A percentile compares a stretch with the other conserved stretches of the same genome.
phyloP scores from a whole-genome alignment of 1,140 invertebrate genomes.

The Pectinophora gossypiella region DNA sequence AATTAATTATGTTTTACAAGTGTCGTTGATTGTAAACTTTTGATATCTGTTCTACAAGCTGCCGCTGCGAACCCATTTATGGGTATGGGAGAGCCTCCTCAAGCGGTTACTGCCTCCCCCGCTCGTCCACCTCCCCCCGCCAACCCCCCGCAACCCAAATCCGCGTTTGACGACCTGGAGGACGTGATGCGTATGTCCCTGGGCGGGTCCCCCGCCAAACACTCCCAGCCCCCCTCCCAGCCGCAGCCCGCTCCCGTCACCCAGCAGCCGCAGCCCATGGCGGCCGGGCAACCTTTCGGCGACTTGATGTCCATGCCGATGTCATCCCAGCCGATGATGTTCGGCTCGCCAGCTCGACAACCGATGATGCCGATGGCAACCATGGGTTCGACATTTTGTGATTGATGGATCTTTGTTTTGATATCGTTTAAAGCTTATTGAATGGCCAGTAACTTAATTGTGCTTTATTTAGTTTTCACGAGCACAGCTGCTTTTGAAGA shows the following conservation, averaged over 20 bases:
- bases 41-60: conserved; percentile 77
- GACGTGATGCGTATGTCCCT: conserved; percentile 82
- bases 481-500: not conserved
- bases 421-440: conserved; percentile 22
- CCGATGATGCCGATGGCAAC: conserved; percentile 72
- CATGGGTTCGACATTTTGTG: conserved; percentile 64
- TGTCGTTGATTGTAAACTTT: not conserved
- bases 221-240: conserved; percentile 67
- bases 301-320: conserved; percentile 49
- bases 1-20: too few species aligned
- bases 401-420: conserved; percentile 28
- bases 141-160: conserved; percentile 73
- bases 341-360: conserved; percentile 79
- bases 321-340: conserved; percentile 67
- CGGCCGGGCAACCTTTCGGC: conserved; percentile 50
- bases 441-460: conserved; percentile 15
- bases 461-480: conserved; percentile 14
- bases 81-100: conserved; percentile 75
- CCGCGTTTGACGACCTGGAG: conserved; percentile 83
- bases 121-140: conserved; percentile 67
- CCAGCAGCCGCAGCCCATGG: conserved; percentile 64
- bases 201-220: conserved; percentile 78
- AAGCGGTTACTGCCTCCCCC: conserved; percentile 66
- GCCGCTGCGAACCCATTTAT: conserved; percentile 76
- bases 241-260: conserved; percentile 66